Evolutionary conservation across 2,888 invertebrate genomes (phyloP).

Genomic region (Tipula helvola): DNA sequence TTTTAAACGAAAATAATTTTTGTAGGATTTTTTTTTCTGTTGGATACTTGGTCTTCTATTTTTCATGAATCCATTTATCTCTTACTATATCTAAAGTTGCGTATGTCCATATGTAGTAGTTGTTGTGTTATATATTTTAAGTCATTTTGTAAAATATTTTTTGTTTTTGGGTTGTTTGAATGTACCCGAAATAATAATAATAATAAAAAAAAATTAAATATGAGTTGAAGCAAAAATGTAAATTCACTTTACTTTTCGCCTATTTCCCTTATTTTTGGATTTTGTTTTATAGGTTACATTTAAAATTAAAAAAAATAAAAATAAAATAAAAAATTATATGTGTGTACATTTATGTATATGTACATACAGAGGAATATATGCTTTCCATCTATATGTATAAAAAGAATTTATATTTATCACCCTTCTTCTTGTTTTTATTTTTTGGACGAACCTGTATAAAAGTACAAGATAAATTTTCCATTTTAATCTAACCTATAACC

Average conservation of each 20-base stretch:
- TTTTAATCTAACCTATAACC: conserved; percentile 4
- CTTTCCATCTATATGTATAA: neutral
- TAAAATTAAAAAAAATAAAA: neutral
- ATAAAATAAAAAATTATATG: neutral
- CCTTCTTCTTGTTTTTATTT: neutral
- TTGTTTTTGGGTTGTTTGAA: neutral
- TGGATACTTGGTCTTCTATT: neutral
- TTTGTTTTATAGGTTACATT: neutral
- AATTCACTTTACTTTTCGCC: neutral
- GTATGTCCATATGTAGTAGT: neutral
- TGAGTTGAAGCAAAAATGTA: neutral
- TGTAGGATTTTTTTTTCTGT: neutral
- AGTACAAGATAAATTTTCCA: neutral
- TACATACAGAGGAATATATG: neutral
- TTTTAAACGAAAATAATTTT: neutral
- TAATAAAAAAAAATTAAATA: neutral
- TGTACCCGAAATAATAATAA: neutral
- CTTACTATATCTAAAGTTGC: neutral
- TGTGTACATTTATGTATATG: neutral
- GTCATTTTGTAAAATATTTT: neutral
- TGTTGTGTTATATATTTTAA: neutral
- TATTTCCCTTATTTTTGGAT: neutral
- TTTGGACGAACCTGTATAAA: neutral
- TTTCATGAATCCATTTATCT: neutral
- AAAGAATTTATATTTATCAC: conserved; percentile 4